Evolutionary conservation across 1,140 invertebrate species (phyloP).

Genomic region (Euschistus heros): DNA sequence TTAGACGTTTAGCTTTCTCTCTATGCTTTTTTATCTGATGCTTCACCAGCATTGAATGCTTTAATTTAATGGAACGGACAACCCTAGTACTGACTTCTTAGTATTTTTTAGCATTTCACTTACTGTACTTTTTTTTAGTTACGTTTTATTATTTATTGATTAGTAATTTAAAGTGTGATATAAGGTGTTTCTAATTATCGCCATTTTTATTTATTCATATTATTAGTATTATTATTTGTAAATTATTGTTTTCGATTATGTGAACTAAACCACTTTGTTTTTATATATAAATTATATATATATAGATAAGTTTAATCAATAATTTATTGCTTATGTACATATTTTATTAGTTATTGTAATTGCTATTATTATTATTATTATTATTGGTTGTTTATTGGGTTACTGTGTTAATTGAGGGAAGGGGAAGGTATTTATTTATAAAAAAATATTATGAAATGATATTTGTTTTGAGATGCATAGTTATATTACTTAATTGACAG

Average conservation of each 20-base stretch:
- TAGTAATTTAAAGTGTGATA: neutral
- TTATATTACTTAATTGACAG: neutral
- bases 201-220: conserved; percentile 5
- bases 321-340: conserved; percentile 13
- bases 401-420: conserved; percentile 7
- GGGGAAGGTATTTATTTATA: conserved; percentile 10
- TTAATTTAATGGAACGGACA: neutral
- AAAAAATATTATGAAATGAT: neutral
- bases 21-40: neutral
- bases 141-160: neutral
- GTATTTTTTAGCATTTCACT: neutral
- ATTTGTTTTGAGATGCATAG: neutral
- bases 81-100: neutral
- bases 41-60: neutral
- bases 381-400: conserved; percentile 15
- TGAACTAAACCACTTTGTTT: conserved; percentile 8
- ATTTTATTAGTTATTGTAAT: conserved; percentile 13
- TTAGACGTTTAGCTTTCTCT: too few relatives aligned
- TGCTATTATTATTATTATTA: neutral
- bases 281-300: conserved; percentile 4
- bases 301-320: conserved; percentile 2
- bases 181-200: conserved; percentile 5
- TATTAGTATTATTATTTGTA: conserved; percentile 6
- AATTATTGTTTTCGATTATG: conserved; percentile 5
- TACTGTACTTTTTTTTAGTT: neutral